Conservation (phyloP, 2,113 vertebrate genomes). For the Onychostruthus taczanowskii region DNA sequence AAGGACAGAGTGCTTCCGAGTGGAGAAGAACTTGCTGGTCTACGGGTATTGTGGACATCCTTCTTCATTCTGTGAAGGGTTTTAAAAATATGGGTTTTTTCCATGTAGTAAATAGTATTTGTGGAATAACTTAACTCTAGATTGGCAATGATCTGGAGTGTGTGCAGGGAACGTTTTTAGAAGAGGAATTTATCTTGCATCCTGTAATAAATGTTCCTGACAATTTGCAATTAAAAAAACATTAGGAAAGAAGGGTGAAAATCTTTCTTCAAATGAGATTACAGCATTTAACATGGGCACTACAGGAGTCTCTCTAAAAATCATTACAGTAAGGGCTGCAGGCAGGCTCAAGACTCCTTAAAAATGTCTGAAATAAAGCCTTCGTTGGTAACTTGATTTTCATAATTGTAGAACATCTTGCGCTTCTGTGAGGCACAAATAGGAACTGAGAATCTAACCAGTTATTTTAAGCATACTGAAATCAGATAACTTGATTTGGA, state of each 20-base stretch:
- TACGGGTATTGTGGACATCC: conserved; percentile 82
- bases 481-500: not conserved
- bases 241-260: not conserved
- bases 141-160: not conserved
- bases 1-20: conserved; percentile 95
- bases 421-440: not conserved
- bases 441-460: conserved; percentile 4
- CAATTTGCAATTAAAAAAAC: not conserved
- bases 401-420: not conserved
- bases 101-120: not conserved
- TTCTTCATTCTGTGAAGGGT: not conserved
- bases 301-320: not conserved
- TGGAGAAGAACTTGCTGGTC: conserved; percentile 96
- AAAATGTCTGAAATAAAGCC: not conserved
- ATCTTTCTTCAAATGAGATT: not conserved
- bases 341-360: not conserved
- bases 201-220: not conserved
- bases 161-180: not conserved
- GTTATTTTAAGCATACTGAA: not conserved
- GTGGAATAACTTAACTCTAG: not conserved
- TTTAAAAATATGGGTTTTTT: not conserved
- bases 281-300: not conserved
- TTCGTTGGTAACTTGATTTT: not conserved
- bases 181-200: not conserved
- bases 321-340: not conserved